A percentile compares a stretch with the other conserved stretches of the same genome.
Evolutionary conservation across 2,888 invertebrate genomes (phyloP).

Genomic region (Prosapia bicincta): DNA sequence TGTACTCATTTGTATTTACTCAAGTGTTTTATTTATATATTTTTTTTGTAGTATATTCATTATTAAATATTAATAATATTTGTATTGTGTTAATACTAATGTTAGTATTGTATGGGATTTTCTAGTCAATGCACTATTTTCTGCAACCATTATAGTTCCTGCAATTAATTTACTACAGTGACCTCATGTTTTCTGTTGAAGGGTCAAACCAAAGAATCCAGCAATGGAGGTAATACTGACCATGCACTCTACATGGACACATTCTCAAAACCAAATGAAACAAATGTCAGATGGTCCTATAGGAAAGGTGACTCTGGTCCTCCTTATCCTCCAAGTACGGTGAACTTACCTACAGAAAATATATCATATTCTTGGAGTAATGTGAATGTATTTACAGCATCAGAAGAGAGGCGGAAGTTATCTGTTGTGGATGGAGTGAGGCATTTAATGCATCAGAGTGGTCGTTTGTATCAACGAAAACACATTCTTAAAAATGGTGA

Average conservation of each 20-base stretch:
- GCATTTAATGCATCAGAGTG: slow-evolving; percentile 13
- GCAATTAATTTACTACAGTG: no score
- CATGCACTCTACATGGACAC: not conserved
- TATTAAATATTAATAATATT: no score
- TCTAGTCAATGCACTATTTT: no score
- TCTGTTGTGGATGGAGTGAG: slow-evolving; percentile 18
- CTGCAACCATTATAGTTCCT: no score
- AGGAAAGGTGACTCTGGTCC: not conserved
- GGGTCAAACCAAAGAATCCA: not conserved
- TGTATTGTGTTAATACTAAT: no score
- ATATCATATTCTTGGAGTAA: slow-evolving; percentile 69
- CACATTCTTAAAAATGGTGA: slow-evolving; percentile 73
- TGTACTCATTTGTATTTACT: no score
- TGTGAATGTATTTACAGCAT: slow-evolving; percentile 67
- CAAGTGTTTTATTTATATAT: no score
- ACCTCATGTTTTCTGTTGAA: no score
- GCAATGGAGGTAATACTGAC: not conserved
- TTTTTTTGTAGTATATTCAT: no score
- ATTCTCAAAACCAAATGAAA: not conserved
- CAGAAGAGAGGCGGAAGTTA: slow-evolving; percentile 47
- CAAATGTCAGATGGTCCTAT: not conserved
- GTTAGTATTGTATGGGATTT: no score
- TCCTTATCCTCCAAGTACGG: not conserved
- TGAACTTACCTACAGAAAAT: slow-evolving; percentile 34
- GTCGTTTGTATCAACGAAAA: slow-evolving; percentile 48